Evolutionary conservation across 2,113 vertebrate species (phyloP).

Genomic region (Corynorhinus townsendii): DNA sequence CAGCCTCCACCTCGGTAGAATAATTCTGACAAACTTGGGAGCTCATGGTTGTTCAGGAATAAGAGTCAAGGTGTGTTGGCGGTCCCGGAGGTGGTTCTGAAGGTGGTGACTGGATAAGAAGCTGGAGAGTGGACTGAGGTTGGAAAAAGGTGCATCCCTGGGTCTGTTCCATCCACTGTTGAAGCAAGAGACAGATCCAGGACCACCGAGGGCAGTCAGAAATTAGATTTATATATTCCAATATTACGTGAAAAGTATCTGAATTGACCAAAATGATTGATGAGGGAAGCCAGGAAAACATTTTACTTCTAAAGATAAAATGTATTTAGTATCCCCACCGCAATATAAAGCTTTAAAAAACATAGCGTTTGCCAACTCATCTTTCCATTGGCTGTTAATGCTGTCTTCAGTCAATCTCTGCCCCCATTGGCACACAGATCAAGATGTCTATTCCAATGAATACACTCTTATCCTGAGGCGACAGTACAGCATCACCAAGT

Average conservation of each 20-base stretch:
- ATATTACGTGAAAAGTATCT: slow-evolving; percentile 23
- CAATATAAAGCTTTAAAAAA: slow-evolving; percentile 17
- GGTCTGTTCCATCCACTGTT: no score
- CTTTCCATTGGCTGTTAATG: neutral
- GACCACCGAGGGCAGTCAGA: neutral
- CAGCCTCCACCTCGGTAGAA: no score
- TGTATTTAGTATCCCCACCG: neutral
- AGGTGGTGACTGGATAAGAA: no score
- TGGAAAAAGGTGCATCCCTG: no score
- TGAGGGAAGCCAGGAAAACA: neutral
- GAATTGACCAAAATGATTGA: slow-evolving; percentile 9
- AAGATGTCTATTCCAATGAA: neutral
- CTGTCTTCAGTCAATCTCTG: neutral
- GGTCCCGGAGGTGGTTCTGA: no score
- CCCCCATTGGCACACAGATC: neutral
- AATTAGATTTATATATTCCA: slow-evolving; percentile 7
- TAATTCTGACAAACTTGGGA: no score
- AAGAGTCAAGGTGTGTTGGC: no score
- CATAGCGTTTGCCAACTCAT: neutral
- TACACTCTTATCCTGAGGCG: neutral
- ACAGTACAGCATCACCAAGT: neutral
- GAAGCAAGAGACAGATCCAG: no score
- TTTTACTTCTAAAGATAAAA: slow-evolving; percentile 1
- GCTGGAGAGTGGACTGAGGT: no score
- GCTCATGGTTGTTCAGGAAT: no score